phyloP scores from a whole-genome alignment of 2,797 vertebrate genomes.

The Cryptoblepharus egeriae region DNA sequence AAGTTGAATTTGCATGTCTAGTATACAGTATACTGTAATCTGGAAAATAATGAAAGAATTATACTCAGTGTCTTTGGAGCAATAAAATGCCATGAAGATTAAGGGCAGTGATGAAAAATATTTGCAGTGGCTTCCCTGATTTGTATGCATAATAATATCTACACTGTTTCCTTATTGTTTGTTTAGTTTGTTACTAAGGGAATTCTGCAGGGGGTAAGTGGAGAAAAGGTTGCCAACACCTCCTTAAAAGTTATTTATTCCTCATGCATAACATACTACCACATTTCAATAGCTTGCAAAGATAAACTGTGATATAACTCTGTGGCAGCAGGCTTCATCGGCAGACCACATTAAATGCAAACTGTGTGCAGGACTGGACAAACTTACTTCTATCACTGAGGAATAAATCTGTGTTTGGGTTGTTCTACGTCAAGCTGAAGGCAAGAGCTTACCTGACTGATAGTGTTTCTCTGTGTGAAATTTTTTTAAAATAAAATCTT shows the following conservation, averaged over 20 bases:
- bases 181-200: neutral
- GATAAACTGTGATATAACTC: neutral
- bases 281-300: neutral
- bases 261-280: neutral
- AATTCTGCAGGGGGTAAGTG: fast-evolving
- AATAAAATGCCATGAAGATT: neutral
- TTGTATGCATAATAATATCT: conserved; percentile 19
- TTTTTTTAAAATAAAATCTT: neutral
- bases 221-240: neutral
- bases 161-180: neutral
- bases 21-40: neutral
- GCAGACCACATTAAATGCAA: neutral
- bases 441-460: neutral
- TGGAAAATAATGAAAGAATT: conserved; percentile 9
- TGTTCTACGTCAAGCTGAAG: neutral
- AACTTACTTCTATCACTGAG: neutral
- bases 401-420: no score
- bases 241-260: neutral
- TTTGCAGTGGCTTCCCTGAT: conserved; percentile 1
- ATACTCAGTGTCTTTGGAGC: neutral
- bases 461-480: neutral
- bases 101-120: fast-evolving
- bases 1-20: neutral
- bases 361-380: neutral
- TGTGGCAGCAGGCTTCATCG: neutral